These are phyloP conservation scores for Ophion slaviceki DNA, from an alignment of 2,888 invertebrate species.

Conservation along the genomic window DNA sequence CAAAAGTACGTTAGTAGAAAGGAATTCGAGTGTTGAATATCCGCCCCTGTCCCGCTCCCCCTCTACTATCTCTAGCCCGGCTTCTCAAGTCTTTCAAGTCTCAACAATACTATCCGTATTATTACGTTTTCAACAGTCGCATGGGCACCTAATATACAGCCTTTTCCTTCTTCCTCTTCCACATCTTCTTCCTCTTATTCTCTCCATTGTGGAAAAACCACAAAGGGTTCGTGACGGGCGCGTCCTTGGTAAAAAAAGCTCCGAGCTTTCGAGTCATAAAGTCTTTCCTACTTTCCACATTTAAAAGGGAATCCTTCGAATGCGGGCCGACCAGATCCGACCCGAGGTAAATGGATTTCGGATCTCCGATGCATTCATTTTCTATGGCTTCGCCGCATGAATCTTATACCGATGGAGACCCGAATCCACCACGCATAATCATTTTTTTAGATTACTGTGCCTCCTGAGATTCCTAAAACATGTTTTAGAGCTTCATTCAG, in stretches of 20 bases:
- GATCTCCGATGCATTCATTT: conserved; percentile 32
- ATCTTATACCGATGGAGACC: neutral
- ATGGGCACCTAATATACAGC: conserved; percentile 36
- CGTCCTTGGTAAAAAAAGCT: neutral
- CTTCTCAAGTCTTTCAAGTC: conserved; percentile 6
- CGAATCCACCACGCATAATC: too few species aligned
- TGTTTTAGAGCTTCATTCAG: too few species aligned
- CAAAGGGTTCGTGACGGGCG: conserved; percentile 43
- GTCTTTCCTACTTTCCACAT: conserved; percentile 30
- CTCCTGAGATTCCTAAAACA: too few species aligned
- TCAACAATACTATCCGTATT: conserved; percentile 47
- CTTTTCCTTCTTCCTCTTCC: conserved; percentile 24
- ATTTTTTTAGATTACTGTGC: too few species aligned
- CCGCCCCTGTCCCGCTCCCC: neutral
- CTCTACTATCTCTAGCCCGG: too few species aligned
- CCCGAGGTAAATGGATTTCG: conserved; percentile 6
- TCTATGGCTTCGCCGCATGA: conserved; percentile 18
- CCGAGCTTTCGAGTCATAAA: conserved; percentile 28
- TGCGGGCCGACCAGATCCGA: too few species aligned
- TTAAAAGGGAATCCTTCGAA: conserved; percentile 18
- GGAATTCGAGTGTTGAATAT: conserved; percentile 7
- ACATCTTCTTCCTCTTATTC: neutral
- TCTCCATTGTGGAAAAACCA: conserved; percentile 44
- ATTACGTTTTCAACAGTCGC: conserved; percentile 47
- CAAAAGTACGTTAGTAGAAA: conserved; percentile 34